A percentile compares a stretch with the other conserved stretches of the same genome.
Conservation (phyloP, 2,113 vertebrate species). For the Rhinopithecus roxellana region DNA sequence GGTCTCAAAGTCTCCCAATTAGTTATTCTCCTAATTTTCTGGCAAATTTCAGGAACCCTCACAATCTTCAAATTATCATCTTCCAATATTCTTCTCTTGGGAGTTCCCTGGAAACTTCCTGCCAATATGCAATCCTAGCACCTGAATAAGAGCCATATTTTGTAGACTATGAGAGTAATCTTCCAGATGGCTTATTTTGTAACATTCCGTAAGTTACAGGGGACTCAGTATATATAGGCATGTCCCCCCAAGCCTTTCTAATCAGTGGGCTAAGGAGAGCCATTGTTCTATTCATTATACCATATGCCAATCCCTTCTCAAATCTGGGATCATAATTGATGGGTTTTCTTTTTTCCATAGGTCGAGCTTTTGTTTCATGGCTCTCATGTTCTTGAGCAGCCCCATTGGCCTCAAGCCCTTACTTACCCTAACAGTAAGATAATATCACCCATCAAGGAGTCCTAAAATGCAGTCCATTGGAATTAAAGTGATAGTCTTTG, state of each 20-base stretch:
- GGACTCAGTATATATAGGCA: background rate
- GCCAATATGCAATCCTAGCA: background rate
- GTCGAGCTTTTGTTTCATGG: background rate
- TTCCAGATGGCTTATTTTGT: background rate
- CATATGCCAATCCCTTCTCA: background rate
- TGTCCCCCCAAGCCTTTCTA: background rate
- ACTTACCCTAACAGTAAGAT: background rate
- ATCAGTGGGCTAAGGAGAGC: background rate
- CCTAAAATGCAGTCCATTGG: background rate
- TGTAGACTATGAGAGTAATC: background rate
- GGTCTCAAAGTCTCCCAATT: background rate
- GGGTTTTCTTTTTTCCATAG: slow-evolving; percentile 20
- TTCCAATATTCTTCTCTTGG: background rate
- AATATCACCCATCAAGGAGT: background rate
- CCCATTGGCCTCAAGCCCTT: background rate
- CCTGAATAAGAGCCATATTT: background rate
- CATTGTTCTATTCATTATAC: background rate
- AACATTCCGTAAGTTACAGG: background rate
- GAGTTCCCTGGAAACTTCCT: background rate
- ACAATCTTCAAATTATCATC: slow-evolving; percentile 23
- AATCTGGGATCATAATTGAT: background rate
- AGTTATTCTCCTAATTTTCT: slow-evolving; percentile 28
- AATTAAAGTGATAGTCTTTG: background rate
- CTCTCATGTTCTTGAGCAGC: background rate
- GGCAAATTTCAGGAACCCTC: background rate